phyloP scores from a whole-genome alignment of 2,797 vertebrate genomes.

The Sebastolobus altivelis region DNA sequence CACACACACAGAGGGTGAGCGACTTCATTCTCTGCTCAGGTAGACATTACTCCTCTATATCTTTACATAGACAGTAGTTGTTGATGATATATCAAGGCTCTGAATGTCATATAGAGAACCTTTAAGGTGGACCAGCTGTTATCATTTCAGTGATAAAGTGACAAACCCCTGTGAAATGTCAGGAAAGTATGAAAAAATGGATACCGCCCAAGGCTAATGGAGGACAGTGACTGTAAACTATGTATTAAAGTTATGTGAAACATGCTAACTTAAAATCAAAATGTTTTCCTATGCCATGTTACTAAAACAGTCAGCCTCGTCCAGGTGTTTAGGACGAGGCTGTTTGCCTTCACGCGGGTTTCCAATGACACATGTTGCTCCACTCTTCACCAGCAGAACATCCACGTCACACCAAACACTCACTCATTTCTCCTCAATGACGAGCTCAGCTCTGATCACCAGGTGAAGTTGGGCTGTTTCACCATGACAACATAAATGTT shows the following conservation, averaged over 20 bases:
- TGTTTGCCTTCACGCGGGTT: background rate
- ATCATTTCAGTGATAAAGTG: too few species aligned
- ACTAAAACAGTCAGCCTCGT: background rate
- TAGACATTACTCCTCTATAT: too few species aligned
- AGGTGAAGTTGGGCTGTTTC: background rate
- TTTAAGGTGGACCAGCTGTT: background rate
- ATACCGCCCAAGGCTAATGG: background rate
- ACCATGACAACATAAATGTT: background rate
- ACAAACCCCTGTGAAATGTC: background rate
- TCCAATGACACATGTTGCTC: conserved; percentile 26
- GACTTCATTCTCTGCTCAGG: too few species aligned
- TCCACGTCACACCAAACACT: conserved; percentile 64
- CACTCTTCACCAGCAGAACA: conserved; percentile 29
- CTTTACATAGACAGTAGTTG: too few species aligned
- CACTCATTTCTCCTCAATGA: conserved; percentile 2
- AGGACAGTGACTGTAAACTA: background rate
- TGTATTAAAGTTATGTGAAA: background rate
- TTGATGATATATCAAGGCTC: too few species aligned
- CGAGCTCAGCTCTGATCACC: background rate
- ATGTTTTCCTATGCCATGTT: background rate
- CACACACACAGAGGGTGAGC: too few species aligned
- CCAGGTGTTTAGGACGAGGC: background rate
- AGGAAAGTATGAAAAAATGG: background rate
- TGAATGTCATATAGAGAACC: too few species aligned
- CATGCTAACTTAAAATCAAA: too few species aligned